Conservation (phyloP, 1,140 invertebrate genomes). For the Macrosteles quadrilineatus region DNA sequence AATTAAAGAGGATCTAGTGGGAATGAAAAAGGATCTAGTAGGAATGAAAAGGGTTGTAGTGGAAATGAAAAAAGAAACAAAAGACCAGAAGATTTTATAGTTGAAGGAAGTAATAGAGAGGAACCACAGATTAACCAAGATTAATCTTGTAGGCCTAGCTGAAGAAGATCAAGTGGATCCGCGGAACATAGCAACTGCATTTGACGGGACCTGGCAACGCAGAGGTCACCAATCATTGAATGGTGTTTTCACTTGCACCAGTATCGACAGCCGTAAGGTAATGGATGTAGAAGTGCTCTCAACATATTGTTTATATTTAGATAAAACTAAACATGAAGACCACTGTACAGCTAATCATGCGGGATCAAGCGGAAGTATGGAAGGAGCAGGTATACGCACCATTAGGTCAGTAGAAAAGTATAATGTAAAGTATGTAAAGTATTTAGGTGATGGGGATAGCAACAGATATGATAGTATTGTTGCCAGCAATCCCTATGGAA, state of each 20-base stretch:
- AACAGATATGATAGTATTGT: slow-evolving; percentile 19
- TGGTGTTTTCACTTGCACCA: slow-evolving; percentile 24
- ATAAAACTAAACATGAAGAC: slow-evolving; percentile 19
- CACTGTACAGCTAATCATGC: slow-evolving; percentile 3
- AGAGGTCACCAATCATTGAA: slow-evolving; percentile 24
- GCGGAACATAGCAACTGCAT: slow-evolving; percentile 28
- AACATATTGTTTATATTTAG: slow-evolving; percentile 3
- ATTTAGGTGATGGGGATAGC: slow-evolving; percentile 22
- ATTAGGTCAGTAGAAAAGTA: slow-evolving; percentile 24
- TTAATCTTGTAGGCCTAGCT: no score
- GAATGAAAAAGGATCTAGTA: no score
- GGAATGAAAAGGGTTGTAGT: no score
- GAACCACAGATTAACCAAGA: no score
- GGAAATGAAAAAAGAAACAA: no score
- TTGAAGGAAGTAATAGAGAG: no score
- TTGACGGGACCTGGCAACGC: slow-evolving; percentile 38
- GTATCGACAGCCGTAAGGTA: slow-evolving; percentile 22
- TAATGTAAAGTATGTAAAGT: slow-evolving; percentile 27
- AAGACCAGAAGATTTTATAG: no score
- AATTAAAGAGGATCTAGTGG: no score
- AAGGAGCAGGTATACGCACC: slow-evolving; percentile 14
- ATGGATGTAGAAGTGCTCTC: slow-evolving; percentile 14
- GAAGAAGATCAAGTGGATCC: no score
- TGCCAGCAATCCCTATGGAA: slow-evolving; percentile 22
- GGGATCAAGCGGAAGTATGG: slow-evolving; percentile 28